Conservation (phyloP, 2,888 invertebrate genomes). For the Brachypterus glaber region DNA sequence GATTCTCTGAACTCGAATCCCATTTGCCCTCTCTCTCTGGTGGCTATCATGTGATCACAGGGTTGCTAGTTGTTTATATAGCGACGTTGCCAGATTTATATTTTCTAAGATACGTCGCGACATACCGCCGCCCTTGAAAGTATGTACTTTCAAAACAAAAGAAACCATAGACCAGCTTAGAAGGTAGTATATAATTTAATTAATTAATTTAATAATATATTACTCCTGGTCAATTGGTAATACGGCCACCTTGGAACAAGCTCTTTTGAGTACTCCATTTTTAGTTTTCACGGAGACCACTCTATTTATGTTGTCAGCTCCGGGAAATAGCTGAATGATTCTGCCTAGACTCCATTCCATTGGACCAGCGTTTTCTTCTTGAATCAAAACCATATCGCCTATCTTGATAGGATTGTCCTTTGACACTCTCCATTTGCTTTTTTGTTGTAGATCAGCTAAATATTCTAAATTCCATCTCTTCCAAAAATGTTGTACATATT, state of each 20-base stretch:
- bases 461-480: constrained; percentile 8
- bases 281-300: constrained; percentile 3
- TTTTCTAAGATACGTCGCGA: no score
- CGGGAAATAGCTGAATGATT: constrained; percentile 2
- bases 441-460: neutral
- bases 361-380: neutral
- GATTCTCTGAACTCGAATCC: no score
- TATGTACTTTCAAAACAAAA: constrained; percentile 9
- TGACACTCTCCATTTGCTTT: neutral
- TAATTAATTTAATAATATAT: no score
- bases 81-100: no score
- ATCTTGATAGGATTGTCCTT: neutral
- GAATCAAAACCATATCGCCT: neutral
- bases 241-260: neutral
- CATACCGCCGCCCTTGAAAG: constrained; percentile 11
- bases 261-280: neutral
- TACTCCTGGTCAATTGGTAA: neutral
- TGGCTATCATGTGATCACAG: no score
- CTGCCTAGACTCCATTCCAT: constrained; percentile 1
- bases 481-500: constrained; percentile 12
- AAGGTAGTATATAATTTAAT: neutral
- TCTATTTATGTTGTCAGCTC: constrained; percentile 1
- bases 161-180: constrained; percentile 1
- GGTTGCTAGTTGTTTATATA: no score
- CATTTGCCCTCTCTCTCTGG: no score